Conservation (phyloP, 2,797 vertebrate genomes). For the Florisuga fusca region DNA sequence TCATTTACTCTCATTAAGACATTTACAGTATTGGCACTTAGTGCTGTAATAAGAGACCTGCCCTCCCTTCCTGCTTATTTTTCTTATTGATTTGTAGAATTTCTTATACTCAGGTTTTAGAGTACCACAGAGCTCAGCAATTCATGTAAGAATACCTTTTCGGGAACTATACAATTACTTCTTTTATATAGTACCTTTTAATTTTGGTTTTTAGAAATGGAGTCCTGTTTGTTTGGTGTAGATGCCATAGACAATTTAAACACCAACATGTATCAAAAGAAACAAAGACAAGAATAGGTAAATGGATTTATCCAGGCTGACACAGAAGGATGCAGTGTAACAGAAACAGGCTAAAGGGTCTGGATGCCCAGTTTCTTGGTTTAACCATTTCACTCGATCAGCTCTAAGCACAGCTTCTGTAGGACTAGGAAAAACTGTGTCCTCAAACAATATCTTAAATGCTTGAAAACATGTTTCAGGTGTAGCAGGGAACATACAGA, state of each 20-base stretch:
- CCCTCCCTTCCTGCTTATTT: constrained; percentile 8
- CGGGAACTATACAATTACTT: neutral
- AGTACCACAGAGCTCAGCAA: neutral
- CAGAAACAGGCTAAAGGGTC: neutral
- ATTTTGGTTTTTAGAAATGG: neutral
- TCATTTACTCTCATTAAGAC: constrained; percentile 47
- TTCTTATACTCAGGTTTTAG: neutral
- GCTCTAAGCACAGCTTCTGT: neutral
- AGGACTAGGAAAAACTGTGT: neutral
- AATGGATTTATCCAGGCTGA: neutral
- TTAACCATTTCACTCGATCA: neutral
- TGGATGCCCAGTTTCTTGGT: neutral
- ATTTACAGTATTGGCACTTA: constrained; percentile 7
- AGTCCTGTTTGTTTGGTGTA: neutral
- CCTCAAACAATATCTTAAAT: neutral
- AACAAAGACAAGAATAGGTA: neutral
- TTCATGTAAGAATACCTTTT: neutral
- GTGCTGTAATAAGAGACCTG: neutral
- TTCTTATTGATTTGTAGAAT: constrained; percentile 44
- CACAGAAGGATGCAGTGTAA: neutral
- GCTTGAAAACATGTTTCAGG: neutral
- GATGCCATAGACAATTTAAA: neutral
- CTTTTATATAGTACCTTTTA: neutral
- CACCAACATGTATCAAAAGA: neutral
- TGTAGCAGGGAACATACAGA: neutral